Evolutionary conservation across 2,888 invertebrate genomes (phyloP).

Genomic region (Scotopteryx bipunctaria): DNA sequence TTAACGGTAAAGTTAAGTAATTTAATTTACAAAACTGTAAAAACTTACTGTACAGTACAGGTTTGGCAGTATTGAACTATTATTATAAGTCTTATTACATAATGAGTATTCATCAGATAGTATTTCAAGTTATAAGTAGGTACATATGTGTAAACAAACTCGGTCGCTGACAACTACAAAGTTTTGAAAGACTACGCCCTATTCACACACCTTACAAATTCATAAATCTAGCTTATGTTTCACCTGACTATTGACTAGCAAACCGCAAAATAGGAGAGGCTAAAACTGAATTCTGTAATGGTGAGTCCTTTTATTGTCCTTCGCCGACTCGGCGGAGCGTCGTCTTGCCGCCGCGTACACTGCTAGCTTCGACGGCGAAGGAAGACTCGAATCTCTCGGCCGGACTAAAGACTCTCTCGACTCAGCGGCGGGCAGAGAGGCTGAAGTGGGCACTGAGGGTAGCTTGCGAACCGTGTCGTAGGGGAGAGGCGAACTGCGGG

Average conservation of each 20-base stretch:
- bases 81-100: not conserved
- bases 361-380: constrained; percentile 86
- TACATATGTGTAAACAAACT: too few species aligned
- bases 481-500: constrained; percentile 72
- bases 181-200: too few species aligned
- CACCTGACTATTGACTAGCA: not conserved
- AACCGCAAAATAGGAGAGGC: too few species aligned
- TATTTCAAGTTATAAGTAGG: too few species aligned
- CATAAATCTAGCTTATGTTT: too few species aligned
- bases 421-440: constrained; percentile 77
- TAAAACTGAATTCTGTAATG: constrained; percentile 91
- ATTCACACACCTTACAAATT: too few species aligned
- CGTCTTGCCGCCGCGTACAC: constrained; percentile 81
- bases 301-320: constrained; percentile 83
- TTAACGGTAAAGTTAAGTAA: constrained; percentile 10
- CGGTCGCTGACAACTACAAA: too few species aligned
- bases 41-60: not conserved
- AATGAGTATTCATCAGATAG: not conserved
- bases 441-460: constrained; percentile 77
- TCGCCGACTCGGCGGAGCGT: constrained; percentile 84
- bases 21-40: constrained; percentile 3
- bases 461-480: constrained; percentile 75
- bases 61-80: not conserved
- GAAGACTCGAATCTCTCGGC: constrained; percentile 78
- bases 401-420: constrained; percentile 77